These are phyloP conservation scores for Glomeris maerens DNA, from an alignment of 1,140 invertebrate genomes.

Conservation along the genomic window DNA sequence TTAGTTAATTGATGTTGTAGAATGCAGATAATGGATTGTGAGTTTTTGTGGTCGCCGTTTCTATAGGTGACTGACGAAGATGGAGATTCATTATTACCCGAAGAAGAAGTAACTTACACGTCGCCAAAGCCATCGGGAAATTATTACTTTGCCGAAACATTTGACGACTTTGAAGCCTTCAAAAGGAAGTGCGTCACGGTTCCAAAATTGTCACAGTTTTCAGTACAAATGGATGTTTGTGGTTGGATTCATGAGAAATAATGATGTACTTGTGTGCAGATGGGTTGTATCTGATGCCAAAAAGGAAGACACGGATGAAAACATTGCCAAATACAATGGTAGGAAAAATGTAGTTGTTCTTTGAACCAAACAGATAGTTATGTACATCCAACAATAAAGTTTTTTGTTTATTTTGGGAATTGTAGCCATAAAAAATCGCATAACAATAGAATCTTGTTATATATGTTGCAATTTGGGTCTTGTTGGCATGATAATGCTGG, in stretches of 20 bases:
- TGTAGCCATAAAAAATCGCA: too few species aligned
- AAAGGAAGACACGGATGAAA: conserved; percentile 80
- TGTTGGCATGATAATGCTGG: too few species aligned
- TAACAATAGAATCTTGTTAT: too few species aligned
- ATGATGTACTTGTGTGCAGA: conserved; percentile 19
- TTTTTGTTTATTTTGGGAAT: too few species aligned
- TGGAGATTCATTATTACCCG: too few species aligned
- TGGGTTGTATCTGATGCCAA: conserved; percentile 86
- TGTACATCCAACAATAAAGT: too few species aligned
- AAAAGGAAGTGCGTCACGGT: conserved; percentile 37
- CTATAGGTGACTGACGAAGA: too few species aligned
- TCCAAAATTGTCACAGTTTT: background rate
- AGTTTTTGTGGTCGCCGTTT: too few species aligned
- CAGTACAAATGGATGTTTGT: background rate
- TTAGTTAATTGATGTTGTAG: too few species aligned
- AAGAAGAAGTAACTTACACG: conserved; percentile 2
- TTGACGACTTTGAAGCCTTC: conserved; percentile 62
- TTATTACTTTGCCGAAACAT: conserved; percentile 72
- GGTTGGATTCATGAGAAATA: background rate
- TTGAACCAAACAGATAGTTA: background rate
- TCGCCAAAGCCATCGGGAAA: conserved; percentile 33
- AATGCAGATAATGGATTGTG: too few species aligned
- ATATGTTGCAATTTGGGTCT: too few species aligned
- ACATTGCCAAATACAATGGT: conserved; percentile 91
- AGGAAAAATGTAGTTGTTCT: conserved; percentile 21